Base-by-base conservation (phyloP, 2,888 invertebrate species). In the Eupithecia vulgata region DNA sequence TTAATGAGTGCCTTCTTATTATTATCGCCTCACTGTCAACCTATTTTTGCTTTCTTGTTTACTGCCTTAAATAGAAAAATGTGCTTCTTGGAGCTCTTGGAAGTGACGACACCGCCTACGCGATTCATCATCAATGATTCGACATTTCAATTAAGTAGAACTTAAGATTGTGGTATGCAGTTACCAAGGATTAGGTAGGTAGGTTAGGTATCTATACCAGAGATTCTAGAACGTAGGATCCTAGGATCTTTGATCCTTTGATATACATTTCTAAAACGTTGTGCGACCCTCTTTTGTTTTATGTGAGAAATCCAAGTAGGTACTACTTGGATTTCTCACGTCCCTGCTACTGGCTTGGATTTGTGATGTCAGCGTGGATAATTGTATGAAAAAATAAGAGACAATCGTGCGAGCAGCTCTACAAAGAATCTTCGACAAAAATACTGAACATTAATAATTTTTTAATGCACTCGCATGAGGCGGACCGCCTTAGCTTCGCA, bases 1-100 rank as follows among this genome's bases (percentile, higher is more conserved):
- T 83, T 80, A 82, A 82, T 85, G 83, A 83, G 80, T 80, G 71
- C 81, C 76, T 77, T 82, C 79, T 79, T 83, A 82, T 30, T 83
- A 82, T 57, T 84, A 83, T 70, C 42, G 70, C 34, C 68, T 72
- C 57, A 35, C 66, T 48, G 64, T 66, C 71, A 67, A 59, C 68
- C 57, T 68, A 52, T 48, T 30, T 62, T 42, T 30, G 42, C 45
- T 57, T 71, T 13, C 57, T 25, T 57, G 52, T 21, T 66, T 72
- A 65, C 4, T 52, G 45, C 59, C 40, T 30, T 67, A 68, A 68
- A 67, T 67, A 69, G 67, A 66, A 61, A 34, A 35, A 68, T 25
- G 30, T 25, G 6, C 57, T 68, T 71, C 59, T 45, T 25, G 65
- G 70, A 70, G 10, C 8, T 52, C 52, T n/a, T 21, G 52, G 12